phyloP scores from a whole-genome alignment of 2,888 invertebrate genomes.

The Darwinula stevensoni region DNA sequence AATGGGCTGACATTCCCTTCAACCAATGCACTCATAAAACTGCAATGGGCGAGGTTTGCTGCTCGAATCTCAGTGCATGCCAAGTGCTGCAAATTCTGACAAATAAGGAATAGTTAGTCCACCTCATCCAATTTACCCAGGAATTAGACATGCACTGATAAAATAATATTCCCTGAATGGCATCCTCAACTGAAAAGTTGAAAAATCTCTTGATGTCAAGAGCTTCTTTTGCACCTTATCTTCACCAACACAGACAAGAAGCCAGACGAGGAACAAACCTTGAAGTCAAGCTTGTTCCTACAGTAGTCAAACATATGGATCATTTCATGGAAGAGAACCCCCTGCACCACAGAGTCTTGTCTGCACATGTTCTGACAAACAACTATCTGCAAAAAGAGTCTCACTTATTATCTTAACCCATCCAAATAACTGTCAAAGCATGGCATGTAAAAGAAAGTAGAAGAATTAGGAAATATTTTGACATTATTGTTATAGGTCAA shows the following conservation, averaged over 20 bases:
- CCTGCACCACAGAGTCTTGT: constrained; percentile 35
- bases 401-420: constrained; percentile 1
- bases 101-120: no score
- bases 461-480: constrained; percentile 1
- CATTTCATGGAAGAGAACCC: constrained; percentile 65
- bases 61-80: constrained; percentile 88
- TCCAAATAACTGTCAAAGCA: not conserved
- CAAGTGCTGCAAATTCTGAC: constrained; percentile 53
- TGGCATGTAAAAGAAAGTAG: constrained; percentile 6
- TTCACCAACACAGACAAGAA: constrained; percentile 8
- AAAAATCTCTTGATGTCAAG: no score
- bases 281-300: constrained; percentile 30
- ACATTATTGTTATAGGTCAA: not conserved
- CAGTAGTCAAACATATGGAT: constrained; percentile 92
- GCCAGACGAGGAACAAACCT: no score
- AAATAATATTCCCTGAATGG: no score
- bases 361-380: constrained; percentile 61
- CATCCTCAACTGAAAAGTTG: no score
- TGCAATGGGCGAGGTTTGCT: constrained; percentile 76
- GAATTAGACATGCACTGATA: no score
- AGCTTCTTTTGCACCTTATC: no score
- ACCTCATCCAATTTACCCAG: no score
- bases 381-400: constrained; percentile 31
- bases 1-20: constrained; percentile 43
- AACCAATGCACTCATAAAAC: constrained; percentile 44